Base-by-base conservation (phyloP, 2,113 vertebrate genomes). In the Uria lomvia region DNA sequence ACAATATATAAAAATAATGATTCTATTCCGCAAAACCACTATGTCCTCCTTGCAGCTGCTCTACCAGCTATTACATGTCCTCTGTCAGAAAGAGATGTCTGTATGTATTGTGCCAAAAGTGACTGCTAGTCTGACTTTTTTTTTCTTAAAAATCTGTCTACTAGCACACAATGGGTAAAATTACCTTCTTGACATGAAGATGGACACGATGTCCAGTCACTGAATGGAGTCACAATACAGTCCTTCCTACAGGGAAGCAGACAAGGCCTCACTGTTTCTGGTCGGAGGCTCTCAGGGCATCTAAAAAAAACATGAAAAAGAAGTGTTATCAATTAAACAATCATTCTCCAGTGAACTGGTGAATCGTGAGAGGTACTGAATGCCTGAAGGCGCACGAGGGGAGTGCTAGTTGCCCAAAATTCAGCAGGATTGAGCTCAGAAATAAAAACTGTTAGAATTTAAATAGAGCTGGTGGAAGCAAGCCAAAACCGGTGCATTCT, bases 271-370 rank as follows among this genome's bases (percentile, higher is more conserved):
- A 99, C 98, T 2, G 99, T 99, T 97, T 98, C 98, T 78, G 99
- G 99, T 26, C 99, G 98, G 63, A 99, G 99, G 66, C 97, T 99
- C 87, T 99, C 99, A 75, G 99, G 99, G 96, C 99, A 99, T 92
- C 99, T 99, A 97, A 66, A 58, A 94, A 88, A 77, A 77, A 17
- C 47, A 49, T 22, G 47, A 73, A 52, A 89, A 77, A 92, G 24
- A 50, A 42, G 13, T 5, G 47, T 77, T 68, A 71, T 70, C 70
- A 97, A 86, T 71, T 63, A 89, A 94, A 62, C 19, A 20, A 55
- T 36, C 27, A 53, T 27, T 82, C 58, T 89, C 47, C 58, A 78
- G 24, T 29, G n/a, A 86, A 81, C 16, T 12, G 32, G 40, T 75
- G 83, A 89, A 55, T 68, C 2, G 13, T 2, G 6, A 82, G 66